These are phyloP conservation scores for Otolemur garnettii DNA, from an alignment of 2,113 vertebrate species.

Conservation along the genomic window DNA sequence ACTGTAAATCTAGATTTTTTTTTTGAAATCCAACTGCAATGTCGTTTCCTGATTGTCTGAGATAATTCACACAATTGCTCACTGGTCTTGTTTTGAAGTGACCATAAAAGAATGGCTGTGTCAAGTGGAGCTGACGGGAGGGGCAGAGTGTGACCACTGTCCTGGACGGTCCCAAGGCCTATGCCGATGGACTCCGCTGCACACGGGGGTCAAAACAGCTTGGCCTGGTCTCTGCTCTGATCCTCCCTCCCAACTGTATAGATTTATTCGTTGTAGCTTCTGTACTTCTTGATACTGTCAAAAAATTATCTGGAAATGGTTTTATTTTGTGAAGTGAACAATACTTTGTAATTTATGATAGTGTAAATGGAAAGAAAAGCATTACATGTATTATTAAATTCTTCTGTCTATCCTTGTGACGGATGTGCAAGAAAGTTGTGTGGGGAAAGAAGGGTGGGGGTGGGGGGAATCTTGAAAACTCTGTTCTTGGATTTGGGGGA, in stretches of 20 bases:
- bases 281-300: slow-evolving; percentile 89
- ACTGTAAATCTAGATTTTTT: slow-evolving; percentile 47
- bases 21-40: slow-evolving; percentile 1
- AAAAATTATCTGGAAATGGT: slow-evolving; percentile 90
- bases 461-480: neutral
- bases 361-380: slow-evolving; percentile 89
- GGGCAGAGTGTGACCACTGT: neutral
- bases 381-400: slow-evolving; percentile 90
- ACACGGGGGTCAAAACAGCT: slow-evolving; percentile 64
- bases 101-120: slow-evolving; percentile 81
- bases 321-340: slow-evolving; percentile 93
- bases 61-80: slow-evolving; percentile 73
- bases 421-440: neutral
- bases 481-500: neutral
- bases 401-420: slow-evolving; percentile 83
- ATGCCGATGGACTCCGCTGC: slow-evolving; percentile 67
- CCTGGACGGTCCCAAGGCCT: slow-evolving; percentile 81
- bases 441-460: fast-evolving
- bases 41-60: slow-evolving; percentile 75
- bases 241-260: slow-evolving; percentile 82
- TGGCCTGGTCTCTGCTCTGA: slow-evolving; percentile 73
- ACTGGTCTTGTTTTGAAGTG: slow-evolving; percentile 81
- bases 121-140: slow-evolving; percentile 51
- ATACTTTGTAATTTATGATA: slow-evolving; percentile 92
- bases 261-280: slow-evolving; percentile 86